Evolutionary conservation across 2,888 invertebrate genomes (phyloP), one percentile per base, ranked within the genome.

Genomic region (Stenodera caucasica): DNA sequence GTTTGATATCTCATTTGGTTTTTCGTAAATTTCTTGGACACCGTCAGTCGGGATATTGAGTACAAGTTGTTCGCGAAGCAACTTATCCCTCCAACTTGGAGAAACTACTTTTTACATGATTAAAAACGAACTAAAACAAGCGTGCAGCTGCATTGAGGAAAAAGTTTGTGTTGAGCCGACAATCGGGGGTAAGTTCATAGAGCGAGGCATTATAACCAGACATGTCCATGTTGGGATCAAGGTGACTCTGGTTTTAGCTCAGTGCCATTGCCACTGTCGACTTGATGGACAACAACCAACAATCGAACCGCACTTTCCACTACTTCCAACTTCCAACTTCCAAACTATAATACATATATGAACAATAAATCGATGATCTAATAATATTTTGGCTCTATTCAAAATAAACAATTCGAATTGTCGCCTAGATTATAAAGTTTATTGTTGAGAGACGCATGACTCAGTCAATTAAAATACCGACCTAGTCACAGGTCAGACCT

Each of bases 51-150:
- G 23, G 45, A 45, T 21, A 11, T 45, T 23, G 6, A n/a, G 23
- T 45, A 9, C 15, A 18, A 40, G 45, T 45, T 63, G 58, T 66
- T 67, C 62, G 60, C 60, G 64, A 68, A 66, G 67, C 72, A 66
- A 71, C 69, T 72, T 70, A 75, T 73, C 73, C 56, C 71, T 72
- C 74, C 70, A 73, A 76, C 72, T 75, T 78, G 78, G 78, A 75
- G 74, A 78, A 75, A 79, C 78, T 71, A 73, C 78, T 79, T 79
- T 79, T 78, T 79, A 77, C 75, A 69, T 67, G 63, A 66, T 60
- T 70, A 62, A 73, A 76, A 75, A 75, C 72, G 73, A 70, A 74
- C 75, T 77, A 75, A 76, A 77, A 74, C 75, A 72, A 75, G 70
- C 72, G 72, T 73, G 75, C 75, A 75, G 75, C 75, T 75, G 75